Evolutionary conservation across 1,140 invertebrate genomes (phyloP).

Genomic region (Eubasilissa regina): DNA sequence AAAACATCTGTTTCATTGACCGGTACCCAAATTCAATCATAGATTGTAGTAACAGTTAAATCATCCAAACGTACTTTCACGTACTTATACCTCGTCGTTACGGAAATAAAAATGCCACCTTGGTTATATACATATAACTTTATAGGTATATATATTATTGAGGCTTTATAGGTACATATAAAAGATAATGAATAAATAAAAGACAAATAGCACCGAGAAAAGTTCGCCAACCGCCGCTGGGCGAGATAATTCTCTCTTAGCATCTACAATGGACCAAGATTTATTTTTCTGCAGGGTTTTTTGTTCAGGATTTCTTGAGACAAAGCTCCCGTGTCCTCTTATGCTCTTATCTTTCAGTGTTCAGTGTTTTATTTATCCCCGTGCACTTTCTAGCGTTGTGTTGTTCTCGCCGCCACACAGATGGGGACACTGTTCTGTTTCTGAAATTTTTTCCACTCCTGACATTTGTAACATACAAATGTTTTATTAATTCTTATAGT

Average conservation of each 20-base stretch:
- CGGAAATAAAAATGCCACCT: too few relatives aligned
- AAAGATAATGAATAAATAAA: too few relatives aligned
- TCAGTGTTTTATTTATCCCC: background rate
- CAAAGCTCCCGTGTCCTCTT: background rate
- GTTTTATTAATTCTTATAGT: too few relatives aligned
- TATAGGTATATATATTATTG: too few relatives aligned
- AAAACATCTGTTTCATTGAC: too few relatives aligned
- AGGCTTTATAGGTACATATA: too few relatives aligned
- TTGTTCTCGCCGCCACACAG: background rate
- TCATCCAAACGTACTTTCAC: too few relatives aligned
- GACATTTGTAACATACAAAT: too few relatives aligned
- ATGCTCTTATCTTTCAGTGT: background rate
- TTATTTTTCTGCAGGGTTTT: conserved; percentile 43
- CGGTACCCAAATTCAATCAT: too few relatives aligned
- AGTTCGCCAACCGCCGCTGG: background rate
- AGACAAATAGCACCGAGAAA: background rate
- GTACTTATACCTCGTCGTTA: too few relatives aligned
- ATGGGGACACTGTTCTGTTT: conserved; percentile 10
- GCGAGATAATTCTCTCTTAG: conserved; percentile 58
- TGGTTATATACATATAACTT: too few relatives aligned
- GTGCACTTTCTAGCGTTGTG: conserved; percentile 5
- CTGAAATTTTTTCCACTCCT: background rate
- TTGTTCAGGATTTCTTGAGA: background rate
- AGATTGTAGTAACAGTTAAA: too few relatives aligned
- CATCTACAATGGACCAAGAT: conserved; percentile 57